phyloP scores from a whole-genome alignment of 2,113 vertebrate genomes.

The Anas platyrhynchos region DNA sequence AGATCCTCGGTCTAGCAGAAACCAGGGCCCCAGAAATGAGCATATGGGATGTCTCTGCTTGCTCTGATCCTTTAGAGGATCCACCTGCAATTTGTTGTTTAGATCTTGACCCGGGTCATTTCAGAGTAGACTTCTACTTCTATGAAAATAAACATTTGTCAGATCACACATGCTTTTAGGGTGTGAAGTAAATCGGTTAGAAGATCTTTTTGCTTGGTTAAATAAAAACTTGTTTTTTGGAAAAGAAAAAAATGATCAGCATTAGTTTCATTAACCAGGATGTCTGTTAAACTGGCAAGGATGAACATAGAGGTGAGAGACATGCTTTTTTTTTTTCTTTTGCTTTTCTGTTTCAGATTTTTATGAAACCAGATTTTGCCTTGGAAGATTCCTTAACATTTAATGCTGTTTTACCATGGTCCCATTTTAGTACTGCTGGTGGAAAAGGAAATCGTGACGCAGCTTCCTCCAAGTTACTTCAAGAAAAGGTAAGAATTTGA shows the following conservation, averaged over 20 bases:
- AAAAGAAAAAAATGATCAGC: not conserved
- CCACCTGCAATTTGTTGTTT: not conserved
- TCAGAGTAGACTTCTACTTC: not conserved
- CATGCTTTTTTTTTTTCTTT: constrained; percentile 35
- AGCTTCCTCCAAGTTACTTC: constrained; percentile 93
- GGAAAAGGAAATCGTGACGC: constrained; percentile 90
- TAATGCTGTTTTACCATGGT: constrained; percentile 95
- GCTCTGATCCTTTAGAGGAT: not conserved
- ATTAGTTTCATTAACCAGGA: not conserved
- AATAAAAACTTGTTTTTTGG: not conserved
- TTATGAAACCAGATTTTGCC: constrained; percentile 97
- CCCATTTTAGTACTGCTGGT: constrained; percentile 92
- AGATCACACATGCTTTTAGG: not conserved
- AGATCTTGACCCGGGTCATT: not conserved
- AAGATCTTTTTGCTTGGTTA: not conserved
- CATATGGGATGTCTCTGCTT: not conserved
- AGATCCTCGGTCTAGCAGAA: not conserved
- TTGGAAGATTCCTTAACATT: constrained; percentile 94
- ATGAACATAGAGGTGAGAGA: not conserved
- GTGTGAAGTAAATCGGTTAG: not conserved
- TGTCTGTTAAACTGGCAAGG: not conserved
- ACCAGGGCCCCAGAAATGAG: not conserved
- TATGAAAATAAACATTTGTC: not conserved
- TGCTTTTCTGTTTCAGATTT: constrained; percentile 84
- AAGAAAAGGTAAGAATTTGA: constrained; percentile 89